Evolutionary conservation across 92 coral and sea anemone genomes (phyloP).

Genomic region (Epizoanthus illoricatus): DNA sequence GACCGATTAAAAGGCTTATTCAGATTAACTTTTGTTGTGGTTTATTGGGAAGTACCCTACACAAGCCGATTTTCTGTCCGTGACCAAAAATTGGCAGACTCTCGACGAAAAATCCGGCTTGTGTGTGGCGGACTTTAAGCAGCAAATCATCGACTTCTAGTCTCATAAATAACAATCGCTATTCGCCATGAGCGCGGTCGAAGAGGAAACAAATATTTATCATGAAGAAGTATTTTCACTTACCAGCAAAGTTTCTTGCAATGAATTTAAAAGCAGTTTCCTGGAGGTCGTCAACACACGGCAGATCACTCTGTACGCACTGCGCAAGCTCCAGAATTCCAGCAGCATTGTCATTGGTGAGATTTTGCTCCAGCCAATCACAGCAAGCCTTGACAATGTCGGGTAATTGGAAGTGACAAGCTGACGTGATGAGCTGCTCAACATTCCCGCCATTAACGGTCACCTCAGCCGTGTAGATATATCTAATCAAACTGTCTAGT

Average conservation of each 20-base stretch:
- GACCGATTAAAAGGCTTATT: too few relatives aligned
- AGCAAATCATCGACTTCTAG: too few relatives aligned
- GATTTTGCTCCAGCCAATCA: constrained; percentile 40
- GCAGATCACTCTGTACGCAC: constrained; percentile 24
- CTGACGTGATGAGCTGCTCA: constrained; percentile 31
- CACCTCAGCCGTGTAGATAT: constrained; percentile 65
- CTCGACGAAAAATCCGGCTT: too few relatives aligned
- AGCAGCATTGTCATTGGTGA: constrained; percentile 40
- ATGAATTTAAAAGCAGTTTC: constrained; percentile 21
- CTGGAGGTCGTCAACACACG: constrained; percentile 33
- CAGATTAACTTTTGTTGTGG: too few relatives aligned
- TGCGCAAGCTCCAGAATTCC: constrained; percentile 35
- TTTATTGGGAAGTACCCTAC: too few relatives aligned
- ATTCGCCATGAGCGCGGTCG: too few relatives aligned
- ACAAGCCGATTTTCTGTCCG: too few relatives aligned
- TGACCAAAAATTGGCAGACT: too few relatives aligned
- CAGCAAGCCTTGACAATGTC: constrained; percentile 56
- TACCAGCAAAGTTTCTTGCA: constrained; percentile 45
- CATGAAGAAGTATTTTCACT: not conserved
- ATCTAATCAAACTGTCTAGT: constrained; percentile 36
- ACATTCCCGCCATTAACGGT: constrained; percentile 40
- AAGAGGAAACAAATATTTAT: too few relatives aligned
- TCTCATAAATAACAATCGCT: too few relatives aligned
- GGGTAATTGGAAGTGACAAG: constrained; percentile 49
- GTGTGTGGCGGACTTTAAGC: too few relatives aligned